Base-by-base conservation (phyloP, 2,888 invertebrate genomes). In the Drosophila mayaguana region DNA sequence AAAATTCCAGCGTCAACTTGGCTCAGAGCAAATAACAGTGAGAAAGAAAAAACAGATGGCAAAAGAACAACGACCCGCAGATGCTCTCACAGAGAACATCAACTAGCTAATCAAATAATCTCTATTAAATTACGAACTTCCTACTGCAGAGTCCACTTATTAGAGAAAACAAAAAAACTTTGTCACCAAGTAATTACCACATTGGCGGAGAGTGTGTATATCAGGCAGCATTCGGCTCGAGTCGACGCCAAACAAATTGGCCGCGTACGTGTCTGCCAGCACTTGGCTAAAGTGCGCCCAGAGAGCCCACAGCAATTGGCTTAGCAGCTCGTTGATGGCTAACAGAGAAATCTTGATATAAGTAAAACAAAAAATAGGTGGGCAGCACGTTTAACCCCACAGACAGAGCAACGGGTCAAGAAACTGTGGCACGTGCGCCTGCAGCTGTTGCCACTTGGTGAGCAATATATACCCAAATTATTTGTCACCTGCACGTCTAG, bases 1-100 rank as follows among this genome's bases (percentile, higher is more conserved):
- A 74, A 88, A 82, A 84, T 88, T 85, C 88, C 77, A 72, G 45
- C 56, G 65, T 36, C 28, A 63, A 55, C 54, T 40, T 59, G 32
- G 54, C n/a, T 59, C 48, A n/a, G 16, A 43, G 63, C 22, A 70
- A 45, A 65, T 57, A 56, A 61, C 53, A 22, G 53, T 32, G n/a
- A 7, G n/a, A 9, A 28, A 14, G 14, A 48, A 45, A 16, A 16
- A 7, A 2, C 0, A 43, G 12, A 14, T n/a, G 18, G 7, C n/a
- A 46, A n/a, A 11, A 1, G 2, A 12, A 48, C 34, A 34, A 38
- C 65, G 78, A 65, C 72, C 8, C 9, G 0, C 5, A 12, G 8
- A 71, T 76, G 43, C 77, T 51, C 75, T 74, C n/a, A 3, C 14
- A 42, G 2, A 28, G 5, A 38, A 40, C 8, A 5, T 43, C 3